These are phyloP conservation scores for Mus spicilegus DNA, from an alignment of 2,113 vertebrate species.

Conservation along the genomic window DNA sequence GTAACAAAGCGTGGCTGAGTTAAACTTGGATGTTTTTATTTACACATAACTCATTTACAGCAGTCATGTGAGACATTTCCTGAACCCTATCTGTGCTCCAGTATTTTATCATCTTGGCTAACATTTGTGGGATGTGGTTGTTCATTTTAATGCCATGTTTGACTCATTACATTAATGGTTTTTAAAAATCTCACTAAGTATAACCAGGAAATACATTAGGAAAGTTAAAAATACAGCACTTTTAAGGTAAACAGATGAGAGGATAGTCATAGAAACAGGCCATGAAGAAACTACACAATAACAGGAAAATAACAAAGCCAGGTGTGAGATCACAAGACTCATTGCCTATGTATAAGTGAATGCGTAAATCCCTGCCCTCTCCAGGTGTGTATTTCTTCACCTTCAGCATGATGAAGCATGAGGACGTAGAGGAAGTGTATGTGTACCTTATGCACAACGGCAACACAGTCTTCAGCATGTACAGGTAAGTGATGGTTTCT, in stretches of 20 bases:
- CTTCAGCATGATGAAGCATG: constrained; percentile 93
- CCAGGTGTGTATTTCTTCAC: constrained; percentile 92
- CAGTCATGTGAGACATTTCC: background rate
- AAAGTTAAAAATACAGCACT: background rate
- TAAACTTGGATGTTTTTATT: background rate
- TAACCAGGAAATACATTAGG: background rate
- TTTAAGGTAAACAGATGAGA: background rate
- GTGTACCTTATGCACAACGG: constrained; percentile 93
- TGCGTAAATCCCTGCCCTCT: constrained; percentile 38
- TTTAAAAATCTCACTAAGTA: background rate
- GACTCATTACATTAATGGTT: background rate
- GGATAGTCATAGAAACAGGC: background rate
- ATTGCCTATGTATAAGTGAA: background rate
- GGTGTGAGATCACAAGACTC: background rate
- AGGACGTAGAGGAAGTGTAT: constrained; percentile 90
- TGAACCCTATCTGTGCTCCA: background rate
- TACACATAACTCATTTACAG: background rate
- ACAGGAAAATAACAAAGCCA: background rate
- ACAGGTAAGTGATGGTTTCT: constrained; percentile 84
- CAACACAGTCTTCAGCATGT: constrained; percentile 91
- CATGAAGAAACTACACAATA: background rate
- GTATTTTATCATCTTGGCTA: background rate
- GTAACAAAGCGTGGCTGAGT: background rate
- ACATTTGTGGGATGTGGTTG: background rate
- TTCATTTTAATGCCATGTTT: background rate